These are phyloP conservation scores for Ernsta delagoae DNA, from an alignment of 2,888 invertebrate species.

Conservation along the genomic window DNA sequence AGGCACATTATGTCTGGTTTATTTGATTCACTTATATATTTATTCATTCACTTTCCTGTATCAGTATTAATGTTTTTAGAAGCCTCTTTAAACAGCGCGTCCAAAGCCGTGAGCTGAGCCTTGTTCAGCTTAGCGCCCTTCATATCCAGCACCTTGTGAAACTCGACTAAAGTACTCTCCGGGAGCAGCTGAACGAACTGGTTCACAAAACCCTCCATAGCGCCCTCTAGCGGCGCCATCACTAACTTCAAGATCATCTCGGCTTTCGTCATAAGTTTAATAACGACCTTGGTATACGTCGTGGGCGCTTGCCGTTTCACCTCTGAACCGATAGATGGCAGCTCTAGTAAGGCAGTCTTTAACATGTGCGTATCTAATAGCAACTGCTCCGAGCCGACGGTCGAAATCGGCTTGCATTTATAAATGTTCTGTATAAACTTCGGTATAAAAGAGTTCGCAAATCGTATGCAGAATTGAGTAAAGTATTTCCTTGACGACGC, in stretches of 20 bases:
- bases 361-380: conserved; percentile 97
- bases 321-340: conserved; percentile 96
- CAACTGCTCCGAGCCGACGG: conserved; percentile 97
- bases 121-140: conserved; percentile 88
- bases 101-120: conserved; percentile 60
- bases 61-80: conserved; percentile 48
- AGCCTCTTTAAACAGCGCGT: conserved; percentile 62
- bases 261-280: conserved; percentile 97
- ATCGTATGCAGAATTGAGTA: conserved; percentile 98
- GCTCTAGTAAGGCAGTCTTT: conserved; percentile 95
- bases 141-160: conserved; percentile 98
- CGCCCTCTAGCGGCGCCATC: conserved; percentile 94
- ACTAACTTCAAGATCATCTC: conserved; percentile 99
- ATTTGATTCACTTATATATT: too few relatives aligned
- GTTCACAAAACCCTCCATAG: conserved; percentile 91
- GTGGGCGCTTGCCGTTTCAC: conserved; percentile 95
- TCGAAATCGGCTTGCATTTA: conserved; percentile 95
- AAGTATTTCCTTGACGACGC: conserved; percentile 98
- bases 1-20: too few relatives aligned
- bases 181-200: conserved; percentile 96
- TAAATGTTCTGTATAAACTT: conserved; percentile 96
- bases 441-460: conserved; percentile 97
- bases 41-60: neutral
- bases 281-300: conserved; percentile 92
- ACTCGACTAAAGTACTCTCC: conserved; percentile 94